Evolutionary conservation across 2,113 vertebrate genomes (phyloP), one percentile per base, ranked within the genome.

Genomic region (Syngnathus scovelli): DNA sequence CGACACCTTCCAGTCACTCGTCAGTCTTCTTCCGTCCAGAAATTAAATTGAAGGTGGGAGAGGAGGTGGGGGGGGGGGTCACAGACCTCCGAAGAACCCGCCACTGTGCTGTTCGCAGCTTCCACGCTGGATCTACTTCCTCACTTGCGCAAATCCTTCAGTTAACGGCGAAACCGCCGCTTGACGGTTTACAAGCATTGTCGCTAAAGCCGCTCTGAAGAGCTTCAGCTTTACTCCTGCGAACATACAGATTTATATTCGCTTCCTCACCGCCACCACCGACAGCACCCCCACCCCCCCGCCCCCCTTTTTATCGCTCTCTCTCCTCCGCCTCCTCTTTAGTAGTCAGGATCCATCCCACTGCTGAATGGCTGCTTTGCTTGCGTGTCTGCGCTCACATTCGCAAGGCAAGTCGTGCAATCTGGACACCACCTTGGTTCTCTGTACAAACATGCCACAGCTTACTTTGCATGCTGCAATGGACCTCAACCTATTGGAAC

Each of bases 291-390:
- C 83, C 78, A 68, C 76, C 82, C 73, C 83, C 78, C 75, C 68
- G 68, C 80, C 75, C 85, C 78, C 76, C 66, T 70, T 56, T 68
- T 69, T 74, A 75, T 80, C 67, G 54, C 79, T 66, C 83, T 68
- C 68, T 65, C 80, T 63, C 67, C 79, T 87, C 74, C 82, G 75
- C 84, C 74, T 65, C 77, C 92, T 93, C 88, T 90, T 93, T 93
- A 93, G 92, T 92, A 93, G 92, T 93, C 92, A 92, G 90, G 86
- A 91, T 90, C 85, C 92, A 93, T 93, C 90, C 90, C 88, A 90
- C 91, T 92, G 90, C 92, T 83, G 90, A 91, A 87, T 84, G 87
- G 86, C 85, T 89, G 88, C 87, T 90, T 86, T 86, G 86, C 84
- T 86, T 86, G 83, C 74, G 86, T 83, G 84, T 83, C 80, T 86